These are phyloP conservation scores for Piaya cayana DNA, from an alignment of 2,113 vertebrate species.

Conservation along the genomic window DNA sequence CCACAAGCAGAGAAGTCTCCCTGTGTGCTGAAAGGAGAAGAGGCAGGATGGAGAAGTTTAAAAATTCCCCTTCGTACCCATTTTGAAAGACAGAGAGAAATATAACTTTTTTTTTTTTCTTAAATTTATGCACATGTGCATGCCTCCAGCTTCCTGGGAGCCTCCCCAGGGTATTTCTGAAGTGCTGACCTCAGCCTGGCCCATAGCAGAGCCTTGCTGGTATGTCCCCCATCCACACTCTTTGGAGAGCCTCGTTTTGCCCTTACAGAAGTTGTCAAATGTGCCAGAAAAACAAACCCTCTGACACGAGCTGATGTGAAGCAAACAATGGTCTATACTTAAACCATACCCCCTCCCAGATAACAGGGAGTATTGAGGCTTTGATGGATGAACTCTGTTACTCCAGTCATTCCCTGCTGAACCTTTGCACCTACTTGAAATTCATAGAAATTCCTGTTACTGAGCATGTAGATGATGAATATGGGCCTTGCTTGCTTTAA, in stretches of 20 bases:
- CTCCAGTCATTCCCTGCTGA: not conserved
- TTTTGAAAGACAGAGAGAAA: not conserved
- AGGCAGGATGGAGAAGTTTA: not conserved
- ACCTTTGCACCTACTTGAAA: slow-evolving; percentile 35
- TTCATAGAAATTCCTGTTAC: slow-evolving; percentile 36
- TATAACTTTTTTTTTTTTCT: not conserved
- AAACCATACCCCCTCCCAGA: not conserved
- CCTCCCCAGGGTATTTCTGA: not conserved
- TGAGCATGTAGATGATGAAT: slow-evolving; percentile 12
- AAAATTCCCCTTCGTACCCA: not conserved
- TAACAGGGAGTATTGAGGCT: slow-evolving; percentile 21
- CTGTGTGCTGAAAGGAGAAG: not conserved
- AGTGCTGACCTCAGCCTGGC: not conserved
- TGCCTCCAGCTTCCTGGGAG: not conserved
- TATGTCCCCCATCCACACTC: not conserved
- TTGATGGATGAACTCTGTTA: slow-evolving; percentile 45
- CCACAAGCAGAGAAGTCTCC: rapidly evolving
- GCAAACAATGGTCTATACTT: not conserved
- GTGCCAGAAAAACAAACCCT: slow-evolving; percentile 10
- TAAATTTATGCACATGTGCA: rapidly evolving
- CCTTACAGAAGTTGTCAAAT: not conserved
- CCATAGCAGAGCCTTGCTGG: not conserved
- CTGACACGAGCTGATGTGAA: not conserved
- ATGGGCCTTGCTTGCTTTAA: not conserved
- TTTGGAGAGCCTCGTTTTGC: not conserved